Conservation (phyloP, 53 echinoderm and acorn worm species). For the Patiria pectinifera region DNA sequence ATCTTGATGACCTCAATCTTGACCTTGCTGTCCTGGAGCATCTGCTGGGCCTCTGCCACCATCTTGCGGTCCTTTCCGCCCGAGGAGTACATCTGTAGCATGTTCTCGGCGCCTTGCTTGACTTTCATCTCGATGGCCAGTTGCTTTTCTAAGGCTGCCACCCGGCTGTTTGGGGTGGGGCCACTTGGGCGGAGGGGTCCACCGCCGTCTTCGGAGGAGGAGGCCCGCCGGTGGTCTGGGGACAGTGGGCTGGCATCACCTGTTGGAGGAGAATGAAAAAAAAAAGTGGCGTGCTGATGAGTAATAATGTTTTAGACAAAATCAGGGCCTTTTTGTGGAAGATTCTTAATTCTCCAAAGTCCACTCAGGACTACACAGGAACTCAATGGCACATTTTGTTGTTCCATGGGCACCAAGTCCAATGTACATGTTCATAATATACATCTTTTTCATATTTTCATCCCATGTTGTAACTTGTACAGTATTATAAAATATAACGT, state of each 20-base stretch:
- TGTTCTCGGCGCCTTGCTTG: slow-evolving; percentile 94
- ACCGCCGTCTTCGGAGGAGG: slow-evolving; percentile 26
- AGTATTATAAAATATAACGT: too few species aligned
- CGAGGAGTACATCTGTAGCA: slow-evolving; percentile 90
- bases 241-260: slow-evolving; percentile 60
- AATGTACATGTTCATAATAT: too few species aligned
- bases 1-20: slow-evolving; percentile 98
- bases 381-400: too few species aligned
- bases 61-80: slow-evolving; percentile 88
- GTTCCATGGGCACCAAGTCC: too few species aligned
- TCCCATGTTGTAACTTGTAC: too few species aligned
- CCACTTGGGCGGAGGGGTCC: background rate
- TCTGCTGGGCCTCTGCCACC: slow-evolving; percentile 84
- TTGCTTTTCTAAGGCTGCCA: slow-evolving; percentile 86
- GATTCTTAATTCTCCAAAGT: too few species aligned
- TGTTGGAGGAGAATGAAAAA: background rate
- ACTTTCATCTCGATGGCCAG: slow-evolving; percentile 97
- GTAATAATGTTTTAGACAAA: too few species aligned
- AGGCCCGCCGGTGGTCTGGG: slow-evolving; percentile 5
- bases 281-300: background rate
- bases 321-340: too few species aligned
- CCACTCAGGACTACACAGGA: too few species aligned
- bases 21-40: slow-evolving; percentile 89
- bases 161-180: slow-evolving; percentile 75
- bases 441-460: too few species aligned